Base-by-base conservation (phyloP, 2,888 invertebrate genomes). In the Hybos culiciformis region DNA sequence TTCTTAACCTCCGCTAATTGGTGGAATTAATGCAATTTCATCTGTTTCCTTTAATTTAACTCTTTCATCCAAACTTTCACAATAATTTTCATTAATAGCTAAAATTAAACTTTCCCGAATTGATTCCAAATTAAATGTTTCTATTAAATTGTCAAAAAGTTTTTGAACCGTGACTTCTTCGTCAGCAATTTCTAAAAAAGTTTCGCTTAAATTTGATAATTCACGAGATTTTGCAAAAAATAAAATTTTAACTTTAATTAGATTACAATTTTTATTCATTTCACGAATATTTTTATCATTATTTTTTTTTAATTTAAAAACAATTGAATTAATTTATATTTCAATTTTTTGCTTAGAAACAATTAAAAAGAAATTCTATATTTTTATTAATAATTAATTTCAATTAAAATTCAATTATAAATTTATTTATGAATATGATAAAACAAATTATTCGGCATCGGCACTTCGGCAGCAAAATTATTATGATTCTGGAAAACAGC, bases 161-260 rank as follows among this genome's bases (percentile, higher is more conserved):
- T 77, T 67, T 47, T n/a, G n/a, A n/a, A n/a, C n/a, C n/a, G n/a
- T n/a, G n/a, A n/a, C n/a, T n/a, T n/a, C n/a, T n/a, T 68, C 68
- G 9, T 63, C 57, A 7, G 74, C 70, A 6, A 82, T 54, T 15
- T 59, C 55, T 32, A 83, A 58, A 12, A 58, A 63, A 6, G 73
- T 68, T 56, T 78, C 74, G 37, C 68, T 67, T 29, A 70, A 67
- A 36, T 85, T 84, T 18, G 78, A 74, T 42, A 92, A 66, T 63
- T 94, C 93, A 58, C 84, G 80, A 31, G 91, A 81, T 71, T 83
- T 83, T 1, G 91, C 93, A 68, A 94, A 94, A 68, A 94, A 91
- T 54, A 91, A 66, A 45, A 93, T 56, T 61, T 77, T 80, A 37
- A 86, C 73, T 51, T 67, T 68, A 2, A 76, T 71, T 26, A 20